These are phyloP conservation scores for Meloidogyne chitwoodi DNA, from an alignment of 1,140 invertebrate genomes.

Conservation along the genomic window DNA sequence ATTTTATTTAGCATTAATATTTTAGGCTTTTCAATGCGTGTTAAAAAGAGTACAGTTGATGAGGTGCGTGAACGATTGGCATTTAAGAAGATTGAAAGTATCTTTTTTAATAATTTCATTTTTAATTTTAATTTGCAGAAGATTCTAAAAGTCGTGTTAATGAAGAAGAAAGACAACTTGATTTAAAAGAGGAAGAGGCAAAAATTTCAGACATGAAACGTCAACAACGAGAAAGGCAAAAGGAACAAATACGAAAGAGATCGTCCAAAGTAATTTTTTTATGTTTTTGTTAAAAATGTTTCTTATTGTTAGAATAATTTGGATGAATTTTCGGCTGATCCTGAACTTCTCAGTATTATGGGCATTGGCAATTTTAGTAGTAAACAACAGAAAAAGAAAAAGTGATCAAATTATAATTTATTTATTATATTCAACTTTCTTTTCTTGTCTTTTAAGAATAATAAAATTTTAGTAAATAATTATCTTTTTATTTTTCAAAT, in stretches of 20 bases:
- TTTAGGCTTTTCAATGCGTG: conserved; percentile 93
- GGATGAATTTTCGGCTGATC: conserved; percentile 53
- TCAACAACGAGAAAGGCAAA: conserved; percentile 78
- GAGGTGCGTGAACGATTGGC: conserved; percentile 91
- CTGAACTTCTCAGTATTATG: conserved; percentile 88
- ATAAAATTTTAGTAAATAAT: too few relatives aligned
- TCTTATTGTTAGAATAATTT: background rate
- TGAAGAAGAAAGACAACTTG: conserved; percentile 89
- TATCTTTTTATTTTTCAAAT: too few relatives aligned
- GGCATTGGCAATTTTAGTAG: conserved; percentile 92
- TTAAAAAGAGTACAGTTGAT: conserved; percentile 87
- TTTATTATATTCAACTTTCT: too few relatives aligned
- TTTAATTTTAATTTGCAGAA: conserved; percentile 61
- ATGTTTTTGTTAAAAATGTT: conserved; percentile 38
- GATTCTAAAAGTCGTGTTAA: conserved; percentile 84
- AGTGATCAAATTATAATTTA: background rate
- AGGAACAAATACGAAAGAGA: conserved; percentile 63
- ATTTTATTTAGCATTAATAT: background rate
- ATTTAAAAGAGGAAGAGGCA: conserved; percentile 93
- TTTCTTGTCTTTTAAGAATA: too few relatives aligned
- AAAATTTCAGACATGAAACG: conserved; percentile 84
- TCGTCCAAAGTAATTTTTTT: conserved; percentile 45
- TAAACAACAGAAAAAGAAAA: conserved; percentile 71
- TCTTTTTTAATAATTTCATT: background rate
- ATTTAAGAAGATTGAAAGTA: conserved; percentile 70